Evolutionary conservation across 2,113 vertebrate species (phyloP).

Genomic region (Conger conger): DNA sequence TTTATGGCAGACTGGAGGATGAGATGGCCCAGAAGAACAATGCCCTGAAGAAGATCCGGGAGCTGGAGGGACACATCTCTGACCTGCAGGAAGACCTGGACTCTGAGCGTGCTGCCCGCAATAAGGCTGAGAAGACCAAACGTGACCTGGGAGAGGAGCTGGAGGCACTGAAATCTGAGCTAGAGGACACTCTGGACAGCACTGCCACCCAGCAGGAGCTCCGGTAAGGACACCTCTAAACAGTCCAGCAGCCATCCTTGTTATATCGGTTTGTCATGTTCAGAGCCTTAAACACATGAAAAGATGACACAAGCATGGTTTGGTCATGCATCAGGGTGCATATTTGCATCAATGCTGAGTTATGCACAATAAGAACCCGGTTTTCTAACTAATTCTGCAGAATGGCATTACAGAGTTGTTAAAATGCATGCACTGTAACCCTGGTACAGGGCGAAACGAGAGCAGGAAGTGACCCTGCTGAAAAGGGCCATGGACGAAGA

Average conservation of each 20-base stretch:
- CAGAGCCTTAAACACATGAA: background rate
- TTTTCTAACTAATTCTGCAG: background rate
- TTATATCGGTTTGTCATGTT: background rate
- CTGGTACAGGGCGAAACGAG: slow-evolving; percentile 77
- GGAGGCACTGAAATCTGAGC: slow-evolving; percentile 85
- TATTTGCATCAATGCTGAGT: background rate
- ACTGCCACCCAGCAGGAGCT: slow-evolving; percentile 88
- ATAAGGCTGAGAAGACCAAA: slow-evolving; percentile 86
- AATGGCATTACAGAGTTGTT: background rate
- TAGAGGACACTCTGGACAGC: slow-evolving; percentile 86
- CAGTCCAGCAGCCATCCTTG: background rate
- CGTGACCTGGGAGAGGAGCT: slow-evolving; percentile 85
- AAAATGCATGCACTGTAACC: slow-evolving; percentile 1
- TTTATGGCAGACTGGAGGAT: slow-evolving; percentile 74
- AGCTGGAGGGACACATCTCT: slow-evolving; percentile 83
- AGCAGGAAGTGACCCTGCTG: slow-evolving; percentile 83
- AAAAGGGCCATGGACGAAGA: slow-evolving; percentile 84
- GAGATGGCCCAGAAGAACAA: slow-evolving; percentile 85
- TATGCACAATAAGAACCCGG: no score
- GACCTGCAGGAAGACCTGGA: slow-evolving; percentile 88
- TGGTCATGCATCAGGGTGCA: background rate
- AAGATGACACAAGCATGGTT: background rate
- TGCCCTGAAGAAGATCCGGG: slow-evolving; percentile 84
- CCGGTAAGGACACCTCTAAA: slow-evolving; percentile 58
- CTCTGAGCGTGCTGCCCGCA: slow-evolving; percentile 77